These are phyloP conservation scores for Achatina immaculata DNA, from an alignment of 1,140 invertebrate species.

Conservation along the genomic window DNA sequence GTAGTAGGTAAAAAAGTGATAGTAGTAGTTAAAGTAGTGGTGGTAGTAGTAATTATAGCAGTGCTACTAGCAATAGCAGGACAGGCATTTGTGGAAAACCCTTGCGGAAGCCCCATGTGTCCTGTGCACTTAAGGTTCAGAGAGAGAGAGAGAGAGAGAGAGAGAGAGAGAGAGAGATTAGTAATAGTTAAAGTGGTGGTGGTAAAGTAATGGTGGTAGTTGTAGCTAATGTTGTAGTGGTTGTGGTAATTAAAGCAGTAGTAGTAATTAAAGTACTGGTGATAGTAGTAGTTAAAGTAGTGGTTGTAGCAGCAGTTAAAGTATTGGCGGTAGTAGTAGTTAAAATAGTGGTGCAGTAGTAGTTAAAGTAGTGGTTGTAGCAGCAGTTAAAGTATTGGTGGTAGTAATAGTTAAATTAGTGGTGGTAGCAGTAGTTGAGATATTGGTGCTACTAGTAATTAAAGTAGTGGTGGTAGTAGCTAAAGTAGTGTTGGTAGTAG, in stretches of 20 bases:
- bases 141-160: slow-evolving; percentile 8
- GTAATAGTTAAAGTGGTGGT: background rate
- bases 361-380: background rate
- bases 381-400: background rate
- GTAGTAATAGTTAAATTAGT: background rate
- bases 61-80: too few relatives aligned
- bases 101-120: too few relatives aligned
- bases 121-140: too few relatives aligned
- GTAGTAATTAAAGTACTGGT: background rate
- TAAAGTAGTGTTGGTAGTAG: background rate
- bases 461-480: background rate
- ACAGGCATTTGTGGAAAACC: too few relatives aligned
- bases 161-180: slow-evolving; percentile 24
- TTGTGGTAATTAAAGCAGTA: background rate
- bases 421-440: background rate
- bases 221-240: background rate
- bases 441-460: background rate
- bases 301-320: background rate
- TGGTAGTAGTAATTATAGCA: too few relatives aligned
- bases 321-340: too few relatives aligned
- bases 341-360: background rate
- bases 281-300: background rate
- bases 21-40: background rate
- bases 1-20: background rate
- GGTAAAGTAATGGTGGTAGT: background rate